These are phyloP conservation scores for Drosophila sulfurigaster DNA, from an alignment of 1,140 invertebrate species.

Conservation along the genomic window DNA sequence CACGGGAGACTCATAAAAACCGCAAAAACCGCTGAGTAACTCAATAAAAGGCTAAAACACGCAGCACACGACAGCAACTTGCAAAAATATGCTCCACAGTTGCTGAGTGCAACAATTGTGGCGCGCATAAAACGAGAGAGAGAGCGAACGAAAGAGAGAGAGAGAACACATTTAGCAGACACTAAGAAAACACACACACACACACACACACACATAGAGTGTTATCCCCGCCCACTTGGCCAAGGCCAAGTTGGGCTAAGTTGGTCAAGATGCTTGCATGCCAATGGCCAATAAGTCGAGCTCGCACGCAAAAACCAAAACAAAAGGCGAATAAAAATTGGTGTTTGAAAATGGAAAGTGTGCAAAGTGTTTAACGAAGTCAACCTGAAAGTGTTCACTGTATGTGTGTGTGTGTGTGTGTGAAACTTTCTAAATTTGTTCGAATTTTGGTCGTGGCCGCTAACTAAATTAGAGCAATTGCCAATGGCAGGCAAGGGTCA, in stretches of 20 bases:
- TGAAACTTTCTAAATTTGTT: slow-evolving; percentile 57
- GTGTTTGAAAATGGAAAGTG: slow-evolving; percentile 64
- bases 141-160: background rate
- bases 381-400: slow-evolving; percentile 16
- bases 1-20: slow-evolving; percentile 40
- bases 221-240: slow-evolving; percentile 18
- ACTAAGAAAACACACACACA: slow-evolving; percentile 33
- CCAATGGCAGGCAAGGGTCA: slow-evolving; percentile 55
- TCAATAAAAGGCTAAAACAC: slow-evolving; percentile 50
- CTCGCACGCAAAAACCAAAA: slow-evolving; percentile 66
- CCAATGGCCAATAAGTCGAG: slow-evolving; percentile 76
- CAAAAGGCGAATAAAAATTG: slow-evolving; percentile 58
- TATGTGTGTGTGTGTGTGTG: slow-evolving; percentile 38
- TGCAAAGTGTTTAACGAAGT: slow-evolving; percentile 30
- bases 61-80: slow-evolving; percentile 18
- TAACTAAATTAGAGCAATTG: slow-evolving; percentile 66
- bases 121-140: slow-evolving; percentile 9
- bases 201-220: slow-evolving; percentile 3
- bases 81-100: slow-evolving; percentile 34
- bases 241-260: slow-evolving; percentile 72
- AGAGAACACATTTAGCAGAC: slow-evolving; percentile 43
- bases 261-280: slow-evolving; percentile 71
- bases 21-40: slow-evolving; percentile 52
- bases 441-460: slow-evolving; percentile 42
- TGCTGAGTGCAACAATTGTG: slow-evolving; percentile 70